Conservation (phyloP, 2,888 invertebrate species). For the Ichneumon xanthorius region DNA sequence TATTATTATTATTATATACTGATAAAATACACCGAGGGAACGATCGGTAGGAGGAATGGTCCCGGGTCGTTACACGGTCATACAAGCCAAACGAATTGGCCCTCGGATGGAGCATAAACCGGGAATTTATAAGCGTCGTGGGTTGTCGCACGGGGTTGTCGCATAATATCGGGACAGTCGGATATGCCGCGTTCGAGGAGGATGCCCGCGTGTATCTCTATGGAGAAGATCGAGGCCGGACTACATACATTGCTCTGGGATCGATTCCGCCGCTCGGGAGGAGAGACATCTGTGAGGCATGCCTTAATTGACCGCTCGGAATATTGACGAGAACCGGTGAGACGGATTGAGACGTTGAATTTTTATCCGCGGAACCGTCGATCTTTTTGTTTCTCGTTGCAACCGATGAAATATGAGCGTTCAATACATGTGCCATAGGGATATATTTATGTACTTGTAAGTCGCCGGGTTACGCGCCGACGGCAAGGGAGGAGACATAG, state of each 20-base stretch:
- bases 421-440: slow-evolving; percentile 72
- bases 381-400: slow-evolving; percentile 58
- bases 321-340: slow-evolving; percentile 78
- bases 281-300: slow-evolving; percentile 78
- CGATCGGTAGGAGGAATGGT: background rate
- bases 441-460: slow-evolving; percentile 78
- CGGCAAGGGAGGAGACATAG: slow-evolving; percentile 30
- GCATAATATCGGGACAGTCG: slow-evolving; percentile 56
- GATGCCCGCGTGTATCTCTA: slow-evolving; percentile 10
- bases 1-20: background rate
- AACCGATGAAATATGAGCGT: slow-evolving; percentile 78
- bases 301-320: slow-evolving; percentile 81
- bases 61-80: slow-evolving; percentile 16
- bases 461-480: slow-evolving; percentile 59
- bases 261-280: slow-evolving; percentile 55
- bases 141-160: slow-evolving; percentile 62
- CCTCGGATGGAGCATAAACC: slow-evolving; percentile 53
- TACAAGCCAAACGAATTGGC: slow-evolving; percentile 41
- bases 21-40: background rate
- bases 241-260: slow-evolving; percentile 38
- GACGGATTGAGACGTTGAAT: slow-evolving; percentile 81
- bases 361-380: slow-evolving; percentile 74
- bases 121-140: slow-evolving; percentile 63
- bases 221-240: slow-evolving; percentile 13
- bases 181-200: slow-evolving; percentile 50